Conservation (phyloP, 2,888 invertebrate species). For the Mimachlamys varia region DNA sequence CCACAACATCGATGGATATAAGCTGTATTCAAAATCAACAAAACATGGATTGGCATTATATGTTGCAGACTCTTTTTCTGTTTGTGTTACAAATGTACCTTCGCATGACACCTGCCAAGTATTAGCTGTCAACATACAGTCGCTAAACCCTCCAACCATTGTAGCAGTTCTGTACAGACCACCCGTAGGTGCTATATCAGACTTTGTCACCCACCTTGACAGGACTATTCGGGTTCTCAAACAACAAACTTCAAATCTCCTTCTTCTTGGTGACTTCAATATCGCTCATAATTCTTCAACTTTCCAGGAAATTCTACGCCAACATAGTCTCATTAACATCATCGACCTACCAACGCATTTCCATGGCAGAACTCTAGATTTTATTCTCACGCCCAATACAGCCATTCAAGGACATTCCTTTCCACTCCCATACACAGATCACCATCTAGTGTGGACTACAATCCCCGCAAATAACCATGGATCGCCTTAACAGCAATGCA, state of each 20-base stretch:
- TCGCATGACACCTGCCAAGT: no score
- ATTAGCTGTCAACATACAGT: no score
- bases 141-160: no score
- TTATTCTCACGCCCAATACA: slow-evolving; percentile 37
- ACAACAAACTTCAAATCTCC: no score
- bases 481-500: no score
- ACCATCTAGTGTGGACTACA: slow-evolving; percentile 40
- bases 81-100: no score
- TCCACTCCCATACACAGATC: slow-evolving; percentile 47
- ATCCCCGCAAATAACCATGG: no score
- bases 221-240: slow-evolving; percentile 32
- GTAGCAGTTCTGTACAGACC: no score
- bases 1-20: slow-evolving; percentile 20
- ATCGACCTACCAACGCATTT: slow-evolving; percentile 42
- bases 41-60: slow-evolving; percentile 11
- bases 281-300: slow-evolving; percentile 40
- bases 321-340: slow-evolving; percentile 40
- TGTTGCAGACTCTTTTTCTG: no score
- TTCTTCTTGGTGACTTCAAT: slow-evolving; percentile 48
- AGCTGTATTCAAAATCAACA: slow-evolving; percentile 16
- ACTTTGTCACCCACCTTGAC: slow-evolving; percentile 39
- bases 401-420: slow-evolving; percentile 35
- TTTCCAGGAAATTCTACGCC: slow-evolving; percentile 41
- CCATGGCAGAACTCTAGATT: slow-evolving; percentile 43
- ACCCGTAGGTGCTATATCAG: no score